A percentile compares a stretch with the other conserved stretches of the same genome.
These are phyloP conservation scores for Embiotoca jacksoni DNA, from an alignment of 2,113 vertebrate species.

Conservation along the genomic window DNA sequence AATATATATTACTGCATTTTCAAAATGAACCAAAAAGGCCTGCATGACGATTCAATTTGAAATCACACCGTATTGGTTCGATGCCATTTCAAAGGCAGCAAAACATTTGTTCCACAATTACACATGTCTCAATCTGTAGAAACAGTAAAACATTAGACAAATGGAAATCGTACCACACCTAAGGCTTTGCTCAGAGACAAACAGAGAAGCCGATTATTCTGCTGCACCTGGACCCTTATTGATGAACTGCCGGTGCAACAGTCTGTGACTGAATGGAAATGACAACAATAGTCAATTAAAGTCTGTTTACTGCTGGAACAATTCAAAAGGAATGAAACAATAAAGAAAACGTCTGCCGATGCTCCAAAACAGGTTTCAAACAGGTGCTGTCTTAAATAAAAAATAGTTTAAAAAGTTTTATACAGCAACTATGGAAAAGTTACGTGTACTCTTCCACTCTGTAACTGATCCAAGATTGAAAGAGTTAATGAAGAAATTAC, in stretches of 20 bases:
- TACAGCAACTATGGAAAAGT: neutral
- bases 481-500: too few relatives aligned
- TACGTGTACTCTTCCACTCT: too few relatives aligned
- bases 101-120: too few relatives aligned
- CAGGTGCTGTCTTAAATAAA: neutral
- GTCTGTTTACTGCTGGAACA: slow-evolving; percentile 22
- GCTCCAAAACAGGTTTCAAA: neutral
- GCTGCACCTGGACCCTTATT: slow-evolving; percentile 29
- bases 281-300: slow-evolving; percentile 38
- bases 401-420: too few relatives aligned
- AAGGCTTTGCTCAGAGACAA: neutral
- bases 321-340: neutral
- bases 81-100: too few relatives aligned
- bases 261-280: slow-evolving; percentile 40
- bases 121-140: neutral
- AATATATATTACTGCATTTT: too few relatives aligned
- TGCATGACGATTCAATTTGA: too few relatives aligned
- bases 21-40: too few relatives aligned
- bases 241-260: slow-evolving; percentile 11
- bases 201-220: neutral
- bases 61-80: too few relatives aligned
- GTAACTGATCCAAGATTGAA: too few relatives aligned
- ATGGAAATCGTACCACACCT: neutral
- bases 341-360: slow-evolving; percentile 11
- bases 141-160: too few relatives aligned